Evolutionary conservation across 2,888 invertebrate genomes (phyloP).

Genomic region (Trachelus iudaicus): DNA sequence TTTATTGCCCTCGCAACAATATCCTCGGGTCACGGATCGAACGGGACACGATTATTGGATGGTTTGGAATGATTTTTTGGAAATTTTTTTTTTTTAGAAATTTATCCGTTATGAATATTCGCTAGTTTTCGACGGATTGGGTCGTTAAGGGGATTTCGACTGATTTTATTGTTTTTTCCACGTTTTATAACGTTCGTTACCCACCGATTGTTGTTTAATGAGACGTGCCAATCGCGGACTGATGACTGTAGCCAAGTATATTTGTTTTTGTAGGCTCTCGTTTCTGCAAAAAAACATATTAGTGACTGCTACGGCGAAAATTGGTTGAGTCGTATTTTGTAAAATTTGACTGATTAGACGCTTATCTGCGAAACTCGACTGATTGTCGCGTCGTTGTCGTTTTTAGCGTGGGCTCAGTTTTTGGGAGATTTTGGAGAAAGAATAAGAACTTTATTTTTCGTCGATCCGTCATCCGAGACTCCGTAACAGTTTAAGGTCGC

Average conservation of each 20-base stretch:
- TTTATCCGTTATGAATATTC: background rate
- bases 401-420: background rate
- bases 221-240: background rate
- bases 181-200: background rate
- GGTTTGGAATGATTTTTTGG: background rate
- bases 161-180: background rate
- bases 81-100: too few relatives aligned
- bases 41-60: background rate
- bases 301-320: background rate
- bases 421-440: background rate
- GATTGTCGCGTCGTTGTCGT: background rate
- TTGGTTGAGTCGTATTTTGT: background rate
- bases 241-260: background rate
- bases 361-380: background rate
- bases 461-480: slow-evolving; percentile 47
- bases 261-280: background rate
- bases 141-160: background rate
- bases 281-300: background rate
- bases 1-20: slow-evolving; percentile 36
- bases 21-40: background rate
- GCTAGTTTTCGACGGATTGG: background rate
- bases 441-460: background rate
- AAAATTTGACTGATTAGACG: background rate
- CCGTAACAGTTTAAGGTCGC: slow-evolving; percentile 49
- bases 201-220: background rate